Evolutionary conservation across 2,113 vertebrate species (phyloP), one percentile per base, ranked within the genome.

Genomic region (Leptobrachium ailaonicum): DNA sequence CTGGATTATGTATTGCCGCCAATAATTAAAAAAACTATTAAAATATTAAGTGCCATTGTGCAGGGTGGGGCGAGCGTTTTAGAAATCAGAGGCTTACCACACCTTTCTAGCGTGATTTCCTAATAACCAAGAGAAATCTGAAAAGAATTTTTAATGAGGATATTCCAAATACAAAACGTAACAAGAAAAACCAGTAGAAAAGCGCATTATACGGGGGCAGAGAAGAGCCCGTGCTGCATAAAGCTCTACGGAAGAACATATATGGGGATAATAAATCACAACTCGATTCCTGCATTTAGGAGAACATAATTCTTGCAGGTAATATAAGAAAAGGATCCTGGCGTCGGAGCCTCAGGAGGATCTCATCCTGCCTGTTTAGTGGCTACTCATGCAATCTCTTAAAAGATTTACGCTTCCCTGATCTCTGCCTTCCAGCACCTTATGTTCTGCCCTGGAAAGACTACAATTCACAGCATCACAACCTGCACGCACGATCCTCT

Each of bases 21-120:
- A 56, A 68, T 68, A 45, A 67, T 67, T 41, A 66, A 60, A 74
- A 71, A 71, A 66, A 66, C 4, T 6, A 32, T 32, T 63, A 50
- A 71, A n/a, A 63, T 53, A 73, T 41, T 73, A 80, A 73, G 45
- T 58, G 71, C 44, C 41, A 73, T 45, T 67, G 50, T n/a, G 41
- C 71, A 60, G 78, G 47, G 78, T 74, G 78, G 67, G 78, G 78
- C 44, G 41, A 56, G 12, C n/a, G 12, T 56, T 56, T 76, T 14
- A 41, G 20, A 47, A 63, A 79, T 53, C 7, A 54, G 11, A 71
- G 10, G 58, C 8, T 66, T 44, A 32, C 71, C 69, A 56, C 77
- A 73, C 77, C 60, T 79, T 66, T 43, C 47, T 70, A 40, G 43
- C 44, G 62, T 58, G 32, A 67, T 56, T 80, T 20, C 13, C 9